These are phyloP conservation scores for Acrocephalus scirpaceus DNA, from an alignment of 2,797 vertebrate genomes.

Conservation along the genomic window DNA sequence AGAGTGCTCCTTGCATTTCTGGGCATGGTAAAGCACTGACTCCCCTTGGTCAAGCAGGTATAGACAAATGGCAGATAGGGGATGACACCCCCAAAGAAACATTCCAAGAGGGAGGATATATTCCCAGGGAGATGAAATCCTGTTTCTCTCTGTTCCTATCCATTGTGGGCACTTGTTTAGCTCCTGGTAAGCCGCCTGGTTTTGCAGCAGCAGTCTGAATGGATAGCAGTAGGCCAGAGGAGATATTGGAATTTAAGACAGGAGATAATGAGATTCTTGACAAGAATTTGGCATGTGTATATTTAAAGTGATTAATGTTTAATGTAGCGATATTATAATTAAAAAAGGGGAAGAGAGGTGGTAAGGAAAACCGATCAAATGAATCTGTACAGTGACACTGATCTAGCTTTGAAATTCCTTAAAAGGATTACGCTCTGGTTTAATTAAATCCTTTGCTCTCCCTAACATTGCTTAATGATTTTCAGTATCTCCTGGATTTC, in stretches of 20 bases:
- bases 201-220: background rate
- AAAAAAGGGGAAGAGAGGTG: background rate
- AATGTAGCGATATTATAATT: background rate
- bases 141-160: background rate
- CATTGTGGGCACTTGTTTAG: background rate
- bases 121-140: background rate
- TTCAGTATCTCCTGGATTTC: conserved; percentile 47
- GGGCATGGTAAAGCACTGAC: background rate
- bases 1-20: background rate
- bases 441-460: conserved; percentile 47
- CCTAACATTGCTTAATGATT: conserved; percentile 7
- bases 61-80: background rate
- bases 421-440: conserved; percentile 11
- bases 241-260: background rate
- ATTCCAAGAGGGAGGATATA: background rate
- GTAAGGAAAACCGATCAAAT: conserved; percentile 25
- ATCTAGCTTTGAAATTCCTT: conserved; percentile 42
- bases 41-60: background rate
- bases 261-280: background rate
- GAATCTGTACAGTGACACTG: background rate
- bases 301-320: conserved; percentile 12
- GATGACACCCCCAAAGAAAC: background rate
- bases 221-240: background rate
- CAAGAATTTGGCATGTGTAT: conserved; percentile 5
- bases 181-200: background rate